A percentile compares a stretch with the other conserved stretches of the same genome.
phyloP scores from a whole-genome alignment of 2,888 invertebrate genomes.

The Flexamia atlantica region DNA sequence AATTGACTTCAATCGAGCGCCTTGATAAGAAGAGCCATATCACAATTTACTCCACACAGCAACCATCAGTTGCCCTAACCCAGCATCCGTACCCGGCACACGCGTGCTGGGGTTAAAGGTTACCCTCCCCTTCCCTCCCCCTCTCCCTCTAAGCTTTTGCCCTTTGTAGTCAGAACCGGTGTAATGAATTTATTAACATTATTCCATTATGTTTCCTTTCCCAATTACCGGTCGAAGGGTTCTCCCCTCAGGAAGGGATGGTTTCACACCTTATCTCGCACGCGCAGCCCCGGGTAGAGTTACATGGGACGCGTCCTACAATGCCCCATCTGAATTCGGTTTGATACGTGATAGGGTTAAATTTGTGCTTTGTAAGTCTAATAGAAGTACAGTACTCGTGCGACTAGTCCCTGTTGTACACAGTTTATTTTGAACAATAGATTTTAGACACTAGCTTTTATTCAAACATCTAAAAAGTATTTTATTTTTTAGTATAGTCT shows the following conservation, averaged over 20 bases:
- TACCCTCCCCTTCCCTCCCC: not conserved
- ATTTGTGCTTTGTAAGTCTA: too few species aligned
- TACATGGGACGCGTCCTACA: not conserved
- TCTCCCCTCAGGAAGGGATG: conserved; percentile 34
- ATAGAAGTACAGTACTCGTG: too few species aligned
- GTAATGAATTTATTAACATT: conserved; percentile 57
- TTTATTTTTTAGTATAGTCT: too few species aligned
- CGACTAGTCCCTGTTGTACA: too few species aligned
- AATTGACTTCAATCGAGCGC: too few species aligned
- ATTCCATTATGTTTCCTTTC: conserved; percentile 57
- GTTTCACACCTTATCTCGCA: conserved; percentile 45
- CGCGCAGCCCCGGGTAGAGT: conserved; percentile 21
- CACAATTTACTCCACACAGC: too few species aligned
- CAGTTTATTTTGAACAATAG: too few species aligned
- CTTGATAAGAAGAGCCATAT: too few species aligned
- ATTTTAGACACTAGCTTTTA: too few species aligned
- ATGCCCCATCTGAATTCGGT: not conserved
- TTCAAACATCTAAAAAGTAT: too few species aligned
- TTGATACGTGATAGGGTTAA: not conserved
- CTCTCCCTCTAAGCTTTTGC: not conserved
- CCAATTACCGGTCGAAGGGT: conserved; percentile 55
- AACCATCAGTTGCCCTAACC: not conserved
- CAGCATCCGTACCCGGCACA: not conserved
- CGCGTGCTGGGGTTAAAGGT: conserved; percentile 22
- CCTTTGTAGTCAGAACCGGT: conserved; percentile 47